phyloP scores from a whole-genome alignment of 2,797 vertebrate genomes.

The Allobates femoralis region DNA sequence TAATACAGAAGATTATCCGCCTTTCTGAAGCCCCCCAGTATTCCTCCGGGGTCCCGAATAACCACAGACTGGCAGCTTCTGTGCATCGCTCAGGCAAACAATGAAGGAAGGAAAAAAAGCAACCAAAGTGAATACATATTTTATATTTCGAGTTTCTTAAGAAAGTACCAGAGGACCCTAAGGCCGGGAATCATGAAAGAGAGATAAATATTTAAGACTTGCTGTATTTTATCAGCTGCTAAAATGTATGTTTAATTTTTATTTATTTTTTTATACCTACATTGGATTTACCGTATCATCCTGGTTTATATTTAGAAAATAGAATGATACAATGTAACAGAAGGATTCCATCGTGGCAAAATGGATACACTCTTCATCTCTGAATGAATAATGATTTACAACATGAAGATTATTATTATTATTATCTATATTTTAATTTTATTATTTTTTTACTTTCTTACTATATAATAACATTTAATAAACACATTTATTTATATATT shows the following conservation, averaged over 20 bases:
- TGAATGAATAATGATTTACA: too few species aligned
- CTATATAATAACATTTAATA: too few species aligned
- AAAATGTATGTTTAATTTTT: constrained; percentile 15
- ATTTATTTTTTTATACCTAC: not conserved
- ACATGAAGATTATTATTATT: not conserved
- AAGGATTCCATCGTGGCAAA: not conserved
- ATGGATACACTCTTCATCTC: too few species aligned
- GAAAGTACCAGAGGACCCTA: constrained; percentile 31
- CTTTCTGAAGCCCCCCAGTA: constrained; percentile 23
- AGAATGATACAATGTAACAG: not conserved
- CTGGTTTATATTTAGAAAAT: not conserved
- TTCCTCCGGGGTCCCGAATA: constrained; percentile 35
- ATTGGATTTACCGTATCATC: not conserved
- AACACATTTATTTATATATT: too few species aligned
- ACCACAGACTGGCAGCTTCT: constrained; percentile 37
- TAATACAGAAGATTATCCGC: constrained; percentile 48
- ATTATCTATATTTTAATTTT: not conserved
- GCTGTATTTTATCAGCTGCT: constrained; percentile 11
- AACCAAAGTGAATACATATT: constrained; percentile 44
- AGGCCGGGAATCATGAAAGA: constrained; percentile 37
- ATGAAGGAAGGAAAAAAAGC: constrained; percentile 37
- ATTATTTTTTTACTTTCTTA: too few species aligned
- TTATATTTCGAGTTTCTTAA: constrained; percentile 26
- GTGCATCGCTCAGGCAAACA: constrained; percentile 33
- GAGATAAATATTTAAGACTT: constrained; percentile 46